phyloP scores from a whole-genome alignment of 2,888 invertebrate genomes.

The Archips xylosteana region DNA sequence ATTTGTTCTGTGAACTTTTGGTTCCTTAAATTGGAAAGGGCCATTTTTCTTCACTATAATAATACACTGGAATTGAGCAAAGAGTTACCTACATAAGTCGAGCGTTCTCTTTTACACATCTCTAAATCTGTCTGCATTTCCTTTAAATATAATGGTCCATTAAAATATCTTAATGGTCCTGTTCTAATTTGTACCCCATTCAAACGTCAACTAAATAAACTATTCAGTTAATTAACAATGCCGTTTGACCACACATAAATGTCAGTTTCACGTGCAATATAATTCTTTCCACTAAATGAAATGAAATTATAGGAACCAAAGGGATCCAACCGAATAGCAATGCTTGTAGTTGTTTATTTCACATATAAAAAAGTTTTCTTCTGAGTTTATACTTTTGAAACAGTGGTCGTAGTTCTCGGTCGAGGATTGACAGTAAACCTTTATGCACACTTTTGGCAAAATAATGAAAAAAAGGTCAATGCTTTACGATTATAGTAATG shows the following conservation, averaged over 20 bases:
- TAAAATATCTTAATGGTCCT: slow-evolving; percentile 60
- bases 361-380: too few species aligned
- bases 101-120: background rate
- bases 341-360: too few species aligned
- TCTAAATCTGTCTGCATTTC: slow-evolving; percentile 22
- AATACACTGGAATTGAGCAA: background rate
- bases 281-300: slow-evolving; percentile 67
- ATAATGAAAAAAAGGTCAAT: too few species aligned
- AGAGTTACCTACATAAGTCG: background rate
- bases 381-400: too few species aligned
- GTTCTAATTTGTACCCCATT: slow-evolving; percentile 67
- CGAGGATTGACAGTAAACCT: too few species aligned
- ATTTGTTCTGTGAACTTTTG: background rate
- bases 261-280: slow-evolving; percentile 74
- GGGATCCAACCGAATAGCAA: too few species aligned
- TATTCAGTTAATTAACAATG: slow-evolving; percentile 75
- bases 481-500: too few species aligned
- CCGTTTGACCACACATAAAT: slow-evolving; percentile 73
- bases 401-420: too few species aligned
- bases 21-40: too few species aligned
- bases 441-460: too few species aligned
- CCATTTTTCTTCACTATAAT: too few species aligned
- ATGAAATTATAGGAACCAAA: too few species aligned
- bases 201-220: slow-evolving; percentile 62
- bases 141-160: slow-evolving; percentile 57